Percentiles rank a stretch among this genome's conserved stretches.
These are phyloP conservation scores for Hyposmocoma kahamanoa DNA, from an alignment of 1,140 invertebrate genomes.

Conservation along the genomic window DNA sequence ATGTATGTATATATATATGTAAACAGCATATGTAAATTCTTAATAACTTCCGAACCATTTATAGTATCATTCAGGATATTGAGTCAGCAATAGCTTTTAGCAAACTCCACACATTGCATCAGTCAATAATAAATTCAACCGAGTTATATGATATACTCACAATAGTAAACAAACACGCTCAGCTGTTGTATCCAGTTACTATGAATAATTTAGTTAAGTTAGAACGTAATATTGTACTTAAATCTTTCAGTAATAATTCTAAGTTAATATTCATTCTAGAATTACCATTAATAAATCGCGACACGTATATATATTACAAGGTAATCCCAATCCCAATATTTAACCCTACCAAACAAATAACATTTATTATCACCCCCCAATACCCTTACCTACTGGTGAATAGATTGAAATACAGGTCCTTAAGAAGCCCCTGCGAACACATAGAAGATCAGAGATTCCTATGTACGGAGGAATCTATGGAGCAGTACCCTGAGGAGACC, in stretches of 20 bases:
- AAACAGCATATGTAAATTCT: no score
- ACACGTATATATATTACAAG: not conserved
- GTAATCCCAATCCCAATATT: not conserved
- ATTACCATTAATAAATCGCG: not conserved
- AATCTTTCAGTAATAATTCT: not conserved
- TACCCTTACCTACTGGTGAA: not conserved
- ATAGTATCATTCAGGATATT: not conserved
- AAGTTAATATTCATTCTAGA: not conserved
- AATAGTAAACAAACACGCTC: not conserved
- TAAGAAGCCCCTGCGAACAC: not conserved
- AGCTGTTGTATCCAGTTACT: not conserved
- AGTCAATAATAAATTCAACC: not conserved
- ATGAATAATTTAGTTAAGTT: not conserved
- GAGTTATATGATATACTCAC: not conserved
- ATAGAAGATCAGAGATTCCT: not conserved
- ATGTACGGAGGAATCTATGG: not conserved
- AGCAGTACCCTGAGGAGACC: not conserved
- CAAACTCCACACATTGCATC: not conserved
- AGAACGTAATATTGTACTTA: not conserved
- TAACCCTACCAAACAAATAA: not conserved
- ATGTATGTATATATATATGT: no score
- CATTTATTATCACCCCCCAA: not conserved
- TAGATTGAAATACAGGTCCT: not conserved
- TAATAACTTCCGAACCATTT: not conserved
- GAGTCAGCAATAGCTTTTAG: not conserved